Evolutionary conservation across 2,113 vertebrate genomes (phyloP).

Genomic region (Dipodomys merriami): DNA sequence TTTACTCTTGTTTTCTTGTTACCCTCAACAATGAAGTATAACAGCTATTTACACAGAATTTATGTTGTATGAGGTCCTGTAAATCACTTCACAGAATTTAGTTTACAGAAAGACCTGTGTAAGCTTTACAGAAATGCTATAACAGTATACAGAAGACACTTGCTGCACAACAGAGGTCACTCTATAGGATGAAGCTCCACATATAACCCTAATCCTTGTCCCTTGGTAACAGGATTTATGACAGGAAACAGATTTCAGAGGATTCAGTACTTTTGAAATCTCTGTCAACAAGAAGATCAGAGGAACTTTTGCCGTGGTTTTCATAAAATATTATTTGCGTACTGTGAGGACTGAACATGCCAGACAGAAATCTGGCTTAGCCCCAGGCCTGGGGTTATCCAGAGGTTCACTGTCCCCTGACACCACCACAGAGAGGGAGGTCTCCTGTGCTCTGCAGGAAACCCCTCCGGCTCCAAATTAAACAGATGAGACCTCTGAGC

Average conservation of each 20-base stretch:
- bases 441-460: background rate
- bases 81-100: background rate
- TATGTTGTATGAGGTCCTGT: background rate
- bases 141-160: no score
- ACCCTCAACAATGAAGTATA: background rate
- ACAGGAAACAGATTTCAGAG: background rate
- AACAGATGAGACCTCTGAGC: background rate
- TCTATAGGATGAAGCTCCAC: background rate
- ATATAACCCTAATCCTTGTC: no score
- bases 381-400: background rate
- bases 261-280: background rate
- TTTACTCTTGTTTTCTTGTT: no score
- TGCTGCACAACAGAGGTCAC: background rate
- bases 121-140: background rate
- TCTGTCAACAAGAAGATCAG: background rate
- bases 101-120: no score
- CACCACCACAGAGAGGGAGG: background rate
- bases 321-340: background rate
- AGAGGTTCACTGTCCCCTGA: background rate
- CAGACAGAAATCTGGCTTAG: background rate
- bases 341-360: background rate
- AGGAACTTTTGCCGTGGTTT: conserved; percentile 3
- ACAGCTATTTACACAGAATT: background rate
- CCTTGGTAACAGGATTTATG: background rate
- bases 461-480: background rate